Evolutionary conservation across 2,113 vertebrate genomes (phyloP), one percentile per base, ranked within the genome.

Genomic region (Stigmatopora nigra): DNA sequence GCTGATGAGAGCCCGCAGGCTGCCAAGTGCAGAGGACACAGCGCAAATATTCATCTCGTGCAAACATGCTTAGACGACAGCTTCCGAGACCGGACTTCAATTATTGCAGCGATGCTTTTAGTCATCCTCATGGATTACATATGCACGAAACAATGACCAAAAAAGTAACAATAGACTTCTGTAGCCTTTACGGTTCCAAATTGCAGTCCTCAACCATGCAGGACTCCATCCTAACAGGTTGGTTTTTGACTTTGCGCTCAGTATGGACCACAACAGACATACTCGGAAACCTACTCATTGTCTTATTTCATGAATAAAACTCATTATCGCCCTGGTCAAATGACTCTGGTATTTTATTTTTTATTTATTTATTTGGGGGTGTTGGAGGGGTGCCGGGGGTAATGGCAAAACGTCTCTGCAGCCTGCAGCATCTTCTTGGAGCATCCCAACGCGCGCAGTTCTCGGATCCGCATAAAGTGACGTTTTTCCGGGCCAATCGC

Each of bases 401-500:
- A 70, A 68, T 61, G 78, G 79, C 76, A 75, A 74, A 79, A 82
- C 78, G 80, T 78, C 79, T 75, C 82, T 51, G 84, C 84, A 89
- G 77, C 84, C 86, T 75, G 88, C 89, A 80, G 88, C 86, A 76
- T 81, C 81, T 82, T 78, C 82, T 52, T 78, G 69, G 72, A 87
- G 69, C 84, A 78, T 79, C 84, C 81, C 78, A 49, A 57, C 71
- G 64, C 81, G 74, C 78, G 76, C 79, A 69, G 10, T 69, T 67
- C 78, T 52, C 61, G 41, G 58, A 69, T 73, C 63, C 8, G 25
- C 48, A 11, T 20, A 75, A 77, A 92, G 72, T 84, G 91, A 92
- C 91, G 79, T 72, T 70, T 52, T 76, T 68, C 4, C 47, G 45
- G 76, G 73, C 92, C 90, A 92, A 91, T 92, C 75, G 31, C 0